phyloP scores from a whole-genome alignment of 2,797 vertebrate species.

The Acridotheres tristis region DNA sequence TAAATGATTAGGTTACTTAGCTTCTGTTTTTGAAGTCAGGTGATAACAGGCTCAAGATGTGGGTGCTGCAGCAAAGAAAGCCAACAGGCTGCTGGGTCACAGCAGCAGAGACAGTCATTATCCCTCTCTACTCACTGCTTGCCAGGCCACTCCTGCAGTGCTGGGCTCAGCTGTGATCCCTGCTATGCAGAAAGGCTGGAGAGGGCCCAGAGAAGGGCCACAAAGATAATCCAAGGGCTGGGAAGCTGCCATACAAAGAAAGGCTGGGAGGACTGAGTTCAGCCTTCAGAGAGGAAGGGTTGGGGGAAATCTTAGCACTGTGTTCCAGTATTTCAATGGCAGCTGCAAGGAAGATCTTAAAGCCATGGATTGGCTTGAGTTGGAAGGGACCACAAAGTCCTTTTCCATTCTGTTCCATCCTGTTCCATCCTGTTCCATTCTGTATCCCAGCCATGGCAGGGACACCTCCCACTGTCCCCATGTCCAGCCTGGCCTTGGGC shows the following conservation, averaged over 20 bases:
- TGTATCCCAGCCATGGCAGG: not conserved
- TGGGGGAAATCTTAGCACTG: rapidly evolving
- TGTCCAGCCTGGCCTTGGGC: not conserved
- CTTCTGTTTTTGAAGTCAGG: conserved; percentile 14
- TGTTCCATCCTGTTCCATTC: rapidly evolving
- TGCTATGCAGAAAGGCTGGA: not conserved
- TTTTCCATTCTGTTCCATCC: too few relatives aligned
- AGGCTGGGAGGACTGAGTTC: not conserved
- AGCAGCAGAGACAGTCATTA: not conserved
- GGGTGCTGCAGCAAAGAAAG: not conserved
- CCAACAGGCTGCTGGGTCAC: not conserved
- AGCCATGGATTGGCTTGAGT: not conserved
- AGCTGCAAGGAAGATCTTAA: not conserved
- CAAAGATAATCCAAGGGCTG: not conserved
- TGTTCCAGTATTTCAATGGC: not conserved
- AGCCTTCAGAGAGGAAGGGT: not conserved
- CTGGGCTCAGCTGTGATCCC: not conserved
- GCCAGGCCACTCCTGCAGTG: not conserved
- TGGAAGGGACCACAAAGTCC: rapidly evolving
- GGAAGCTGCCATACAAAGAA: not conserved
- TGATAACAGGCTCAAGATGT: not conserved
- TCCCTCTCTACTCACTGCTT: not conserved
- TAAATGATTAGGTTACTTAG: not conserved
- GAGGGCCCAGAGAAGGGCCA: not conserved
- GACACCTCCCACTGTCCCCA: not conserved